These are phyloP conservation scores for Microcebus tavaratra DNA, from an alignment of 2,113 vertebrate genomes.

Conservation along the genomic window DNA sequence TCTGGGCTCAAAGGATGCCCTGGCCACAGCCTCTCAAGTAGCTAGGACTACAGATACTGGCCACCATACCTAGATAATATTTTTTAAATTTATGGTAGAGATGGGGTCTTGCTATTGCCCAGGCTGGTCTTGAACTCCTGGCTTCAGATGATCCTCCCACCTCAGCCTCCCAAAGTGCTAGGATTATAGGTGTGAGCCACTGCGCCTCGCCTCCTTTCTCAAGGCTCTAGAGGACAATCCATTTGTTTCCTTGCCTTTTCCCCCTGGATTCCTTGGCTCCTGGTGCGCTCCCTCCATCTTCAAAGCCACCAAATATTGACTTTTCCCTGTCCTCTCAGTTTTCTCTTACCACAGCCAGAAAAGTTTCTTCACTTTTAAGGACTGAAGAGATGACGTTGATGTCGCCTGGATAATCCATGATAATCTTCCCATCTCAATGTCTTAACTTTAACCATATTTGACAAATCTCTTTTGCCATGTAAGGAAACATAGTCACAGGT, in stretches of 20 bases:
- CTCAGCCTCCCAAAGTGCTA: too few species aligned
- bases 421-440: neutral
- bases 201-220: neutral
- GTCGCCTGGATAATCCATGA: neutral
- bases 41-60: too few species aligned
- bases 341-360: neutral
- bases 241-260: neutral
- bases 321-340: neutral
- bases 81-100: too few species aligned
- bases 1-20: too few species aligned
- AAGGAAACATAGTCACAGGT: neutral
- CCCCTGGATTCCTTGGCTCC: too few species aligned
- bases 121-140: too few species aligned
- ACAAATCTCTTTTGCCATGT: neutral
- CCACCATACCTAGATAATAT: too few species aligned
- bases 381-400: neutral
- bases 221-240: rapidly evolving
- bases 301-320: neutral
- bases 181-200: too few species aligned
- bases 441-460: neutral
- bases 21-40: too few species aligned
- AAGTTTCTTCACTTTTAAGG: neutral
- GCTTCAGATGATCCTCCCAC: too few species aligned
- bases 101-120: too few species aligned
- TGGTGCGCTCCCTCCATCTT: neutral